These are phyloP conservation scores for Dipodomys merriami DNA, from an alignment of 2,113 vertebrate genomes.

Conservation along the genomic window DNA sequence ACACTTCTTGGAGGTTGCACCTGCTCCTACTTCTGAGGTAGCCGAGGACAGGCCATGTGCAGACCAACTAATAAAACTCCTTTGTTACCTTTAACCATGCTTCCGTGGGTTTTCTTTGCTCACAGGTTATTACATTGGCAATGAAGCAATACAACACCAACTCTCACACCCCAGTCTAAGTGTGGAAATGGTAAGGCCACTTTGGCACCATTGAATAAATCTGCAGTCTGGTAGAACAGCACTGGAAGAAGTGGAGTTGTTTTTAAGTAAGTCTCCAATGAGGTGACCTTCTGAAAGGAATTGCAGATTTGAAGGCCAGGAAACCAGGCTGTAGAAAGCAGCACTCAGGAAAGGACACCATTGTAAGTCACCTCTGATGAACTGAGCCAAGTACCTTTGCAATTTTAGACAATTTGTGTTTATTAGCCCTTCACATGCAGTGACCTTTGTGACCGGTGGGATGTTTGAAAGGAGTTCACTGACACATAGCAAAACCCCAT, in stretches of 20 bases:
- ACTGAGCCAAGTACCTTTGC: neutral
- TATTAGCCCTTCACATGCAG: neutral
- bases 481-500: neutral
- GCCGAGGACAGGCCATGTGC: no score
- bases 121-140: neutral
- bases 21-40: no score
- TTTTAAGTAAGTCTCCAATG: neutral
- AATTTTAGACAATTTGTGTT: constrained; percentile 7
- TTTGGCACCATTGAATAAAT: constrained; percentile 34
- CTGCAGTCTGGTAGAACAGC: neutral
- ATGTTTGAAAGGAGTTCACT: constrained; percentile 1
- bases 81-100: no score
- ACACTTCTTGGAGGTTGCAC: no score
- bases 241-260: neutral
- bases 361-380: neutral
- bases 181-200: constrained; percentile 24
- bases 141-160: neutral
- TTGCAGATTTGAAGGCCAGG: neutral
- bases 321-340: neutral
- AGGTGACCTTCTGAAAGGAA: constrained; percentile 11
- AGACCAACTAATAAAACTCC: no score
- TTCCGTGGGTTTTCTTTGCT: no score
- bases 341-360: neutral
- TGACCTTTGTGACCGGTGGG: neutral
- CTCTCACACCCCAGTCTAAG: neutral